phyloP scores from a whole-genome alignment of 2,797 vertebrate genomes.

The Rhynchonycteris naso region DNA sequence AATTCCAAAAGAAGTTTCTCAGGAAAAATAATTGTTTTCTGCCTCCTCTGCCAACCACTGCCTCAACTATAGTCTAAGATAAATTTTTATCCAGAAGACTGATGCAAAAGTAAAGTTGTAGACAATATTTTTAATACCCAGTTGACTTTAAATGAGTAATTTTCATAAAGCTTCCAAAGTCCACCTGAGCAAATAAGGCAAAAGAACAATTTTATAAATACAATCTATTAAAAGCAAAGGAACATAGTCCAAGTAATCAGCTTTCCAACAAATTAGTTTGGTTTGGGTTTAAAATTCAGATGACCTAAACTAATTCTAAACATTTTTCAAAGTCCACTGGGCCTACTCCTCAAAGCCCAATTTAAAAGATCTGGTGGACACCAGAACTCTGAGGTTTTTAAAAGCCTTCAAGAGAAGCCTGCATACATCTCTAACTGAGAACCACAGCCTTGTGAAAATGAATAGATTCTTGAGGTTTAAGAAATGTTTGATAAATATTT shows the following conservation, averaged over 20 bases:
- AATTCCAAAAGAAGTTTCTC: not conserved
- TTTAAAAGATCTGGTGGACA: not conserved
- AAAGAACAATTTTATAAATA: conserved; percentile 3
- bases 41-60: not conserved
- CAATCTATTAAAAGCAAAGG: not conserved
- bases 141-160: not conserved
- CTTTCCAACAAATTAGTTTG: not conserved
- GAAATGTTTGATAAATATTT: not conserved
- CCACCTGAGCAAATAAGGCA: not conserved
- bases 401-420: not conserved
- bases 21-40: not conserved
- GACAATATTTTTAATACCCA: not conserved
- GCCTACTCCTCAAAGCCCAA: not conserved
- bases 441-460: not conserved
- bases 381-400: not conserved
- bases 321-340: not conserved
- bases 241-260: not conserved
- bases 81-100: not conserved
- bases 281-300: not conserved
- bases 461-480: not conserved
- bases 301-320: not conserved
- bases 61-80: not conserved
- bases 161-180: conserved; percentile 6
- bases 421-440: not conserved
- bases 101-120: not conserved